A percentile compares a stretch with the other conserved stretches of the same genome.
These are phyloP conservation scores for Ceratoteleas bidentatus DNA, from an alignment of 1,140 invertebrate genomes.

Conservation along the genomic window DNA sequence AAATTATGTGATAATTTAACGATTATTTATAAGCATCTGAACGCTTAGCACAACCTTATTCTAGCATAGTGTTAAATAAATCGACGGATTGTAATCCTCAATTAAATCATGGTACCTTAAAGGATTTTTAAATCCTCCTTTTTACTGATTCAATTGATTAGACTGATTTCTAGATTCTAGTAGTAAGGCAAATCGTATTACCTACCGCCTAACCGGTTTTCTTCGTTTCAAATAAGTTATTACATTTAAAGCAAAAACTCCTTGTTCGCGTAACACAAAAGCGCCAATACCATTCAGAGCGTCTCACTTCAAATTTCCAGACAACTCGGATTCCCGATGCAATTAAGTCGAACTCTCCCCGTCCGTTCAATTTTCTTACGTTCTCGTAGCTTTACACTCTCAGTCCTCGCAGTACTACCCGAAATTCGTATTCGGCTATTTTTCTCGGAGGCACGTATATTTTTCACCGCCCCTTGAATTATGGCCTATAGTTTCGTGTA, in stretches of 20 bases:
- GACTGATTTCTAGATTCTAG: too few relatives aligned
- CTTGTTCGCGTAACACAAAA: background rate
- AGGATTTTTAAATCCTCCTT: too few relatives aligned
- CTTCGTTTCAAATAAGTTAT: background rate
- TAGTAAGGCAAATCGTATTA: too few relatives aligned
- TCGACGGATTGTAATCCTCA: too few relatives aligned
- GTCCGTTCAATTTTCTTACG: constrained; percentile 45
- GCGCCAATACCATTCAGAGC: constrained; percentile 3
- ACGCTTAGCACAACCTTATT: too few relatives aligned
- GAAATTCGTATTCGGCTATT: constrained; percentile 50
- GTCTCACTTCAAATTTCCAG: constrained; percentile 1
- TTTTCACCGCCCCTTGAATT: constrained; percentile 49
- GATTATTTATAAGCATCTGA: too few relatives aligned
- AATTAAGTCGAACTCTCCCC: constrained; percentile 20
- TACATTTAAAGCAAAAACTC: background rate
- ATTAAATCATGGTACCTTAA: too few relatives aligned
- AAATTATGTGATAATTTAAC: too few relatives aligned
- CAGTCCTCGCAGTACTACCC: constrained; percentile 47
- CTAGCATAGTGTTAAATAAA: too few relatives aligned
- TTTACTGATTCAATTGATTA: too few relatives aligned
- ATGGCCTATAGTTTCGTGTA: constrained; percentile 55
- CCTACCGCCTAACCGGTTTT: too few relatives aligned
- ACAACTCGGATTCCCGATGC: constrained; percentile 14
- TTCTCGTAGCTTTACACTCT: constrained; percentile 51
- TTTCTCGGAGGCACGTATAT: constrained; percentile 47